These are phyloP conservation scores for Eupithecia subumbrata DNA, from an alignment of 2,888 invertebrate species.

Conservation along the genomic window DNA sequence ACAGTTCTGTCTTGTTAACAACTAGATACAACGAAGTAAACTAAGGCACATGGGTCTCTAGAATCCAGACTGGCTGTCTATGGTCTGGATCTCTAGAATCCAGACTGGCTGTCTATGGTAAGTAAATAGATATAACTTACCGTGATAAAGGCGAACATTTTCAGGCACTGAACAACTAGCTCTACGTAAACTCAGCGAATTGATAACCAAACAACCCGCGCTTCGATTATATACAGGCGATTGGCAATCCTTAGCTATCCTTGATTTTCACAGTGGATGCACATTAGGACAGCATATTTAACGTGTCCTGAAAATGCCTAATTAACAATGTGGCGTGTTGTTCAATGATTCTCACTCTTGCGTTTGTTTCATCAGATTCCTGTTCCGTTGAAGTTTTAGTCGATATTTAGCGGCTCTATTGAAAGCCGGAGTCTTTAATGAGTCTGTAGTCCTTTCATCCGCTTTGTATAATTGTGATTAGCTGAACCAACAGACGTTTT, in stretches of 20 bases:
- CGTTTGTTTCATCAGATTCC: conserved; percentile 62
- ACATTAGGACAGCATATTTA: conserved; percentile 71
- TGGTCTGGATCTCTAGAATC: background rate
- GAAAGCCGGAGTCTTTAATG: background rate
- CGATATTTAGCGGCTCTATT: background rate
- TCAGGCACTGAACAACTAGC: conserved; percentile 20
- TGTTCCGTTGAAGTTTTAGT: conserved; percentile 39
- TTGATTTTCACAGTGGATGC: conserved; percentile 71
- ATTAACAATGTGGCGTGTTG: conserved; percentile 56
- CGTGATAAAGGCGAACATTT: conserved; percentile 69
- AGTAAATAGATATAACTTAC: conserved; percentile 20
- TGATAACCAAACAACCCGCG: conserved; percentile 38
- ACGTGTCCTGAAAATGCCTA: conserved; percentile 59
- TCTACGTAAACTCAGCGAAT: conserved; percentile 34
- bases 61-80: no score
- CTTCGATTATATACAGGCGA: conserved; percentile 67
- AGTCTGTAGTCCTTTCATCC: background rate
- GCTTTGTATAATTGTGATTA: background rate
- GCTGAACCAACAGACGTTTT: background rate
- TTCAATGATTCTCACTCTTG: conserved; percentile 45
- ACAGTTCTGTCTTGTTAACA: no score
- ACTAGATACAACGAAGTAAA: no score
- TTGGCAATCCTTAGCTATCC: conserved; percentile 68
- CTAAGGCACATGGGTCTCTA: no score
- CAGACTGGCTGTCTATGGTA: background rate